Percentiles rank a stretch among this genome's conserved stretches.
Evolutionary conservation across 2,888 invertebrate species (phyloP).

Genomic region (Netelia inedita): DNA sequence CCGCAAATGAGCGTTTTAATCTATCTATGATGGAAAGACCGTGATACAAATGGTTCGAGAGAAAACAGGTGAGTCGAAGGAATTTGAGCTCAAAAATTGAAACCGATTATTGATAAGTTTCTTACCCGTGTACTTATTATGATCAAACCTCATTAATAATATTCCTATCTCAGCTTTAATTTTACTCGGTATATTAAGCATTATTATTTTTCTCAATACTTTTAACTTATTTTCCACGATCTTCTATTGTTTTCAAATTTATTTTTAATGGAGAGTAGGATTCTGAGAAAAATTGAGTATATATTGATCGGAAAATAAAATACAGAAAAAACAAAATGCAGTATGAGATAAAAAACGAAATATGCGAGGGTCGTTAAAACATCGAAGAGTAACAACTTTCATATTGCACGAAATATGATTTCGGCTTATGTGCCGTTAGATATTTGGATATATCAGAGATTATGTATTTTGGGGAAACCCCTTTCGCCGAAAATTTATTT

Average conservation of each 20-base stretch:
- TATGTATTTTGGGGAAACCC: background rate
- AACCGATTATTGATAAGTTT: background rate
- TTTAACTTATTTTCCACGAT: background rate
- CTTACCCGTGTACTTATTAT: background rate
- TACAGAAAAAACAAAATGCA: no score
- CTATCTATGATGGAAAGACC: slow-evolving; percentile 38
- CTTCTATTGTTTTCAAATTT: background rate
- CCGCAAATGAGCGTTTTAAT: slow-evolving; percentile 42
- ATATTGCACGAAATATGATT: no score
- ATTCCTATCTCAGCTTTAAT: background rate
- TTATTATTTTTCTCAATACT: background rate
- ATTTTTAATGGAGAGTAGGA: background rate
- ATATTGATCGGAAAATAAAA: no score
- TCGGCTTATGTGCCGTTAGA: no score
- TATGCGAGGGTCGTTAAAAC: no score
- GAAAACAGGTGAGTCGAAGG: slow-evolving; percentile 51
- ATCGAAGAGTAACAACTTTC: no score
- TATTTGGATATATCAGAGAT: background rate
- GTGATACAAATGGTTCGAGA: slow-evolving; percentile 61
- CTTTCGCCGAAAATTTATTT: background rate
- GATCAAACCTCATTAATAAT: background rate
- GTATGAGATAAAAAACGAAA: no score
- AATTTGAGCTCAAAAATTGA: background rate
- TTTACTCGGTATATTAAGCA: background rate
- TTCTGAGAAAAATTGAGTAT: no score